Conservation (phyloP, 92 coral and sea anemone genomes). For the Parazoanthus swiftii region DNA sequence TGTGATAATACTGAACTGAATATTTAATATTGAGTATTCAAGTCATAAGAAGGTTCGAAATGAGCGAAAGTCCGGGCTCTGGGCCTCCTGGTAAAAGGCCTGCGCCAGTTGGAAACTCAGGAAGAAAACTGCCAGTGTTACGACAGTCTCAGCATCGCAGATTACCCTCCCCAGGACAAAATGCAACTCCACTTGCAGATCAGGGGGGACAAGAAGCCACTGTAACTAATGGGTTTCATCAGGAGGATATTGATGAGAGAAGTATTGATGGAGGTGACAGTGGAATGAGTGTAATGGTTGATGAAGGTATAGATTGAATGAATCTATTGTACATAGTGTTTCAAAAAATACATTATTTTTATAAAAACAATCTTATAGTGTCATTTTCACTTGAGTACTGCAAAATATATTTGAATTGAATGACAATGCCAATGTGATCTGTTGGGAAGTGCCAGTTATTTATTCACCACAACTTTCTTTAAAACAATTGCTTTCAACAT, state of each 20-base stretch:
- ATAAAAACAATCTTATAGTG: too few species aligned
- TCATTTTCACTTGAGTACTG: too few species aligned
- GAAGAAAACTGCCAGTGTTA: conserved; percentile 43
- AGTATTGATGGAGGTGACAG: conserved; percentile 1
- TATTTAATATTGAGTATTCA: too few species aligned
- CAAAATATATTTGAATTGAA: too few species aligned
- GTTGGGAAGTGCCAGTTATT: too few species aligned
- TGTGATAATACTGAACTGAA: background rate
- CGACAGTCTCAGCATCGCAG: conserved; percentile 52
- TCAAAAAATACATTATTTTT: background rate
- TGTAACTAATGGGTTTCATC: background rate
- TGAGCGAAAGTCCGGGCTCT: conserved; percentile 9
- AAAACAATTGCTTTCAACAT: too few species aligned
- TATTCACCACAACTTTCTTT: too few species aligned
- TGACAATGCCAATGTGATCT: too few species aligned
- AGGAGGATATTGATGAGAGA: background rate
- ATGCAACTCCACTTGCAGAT: background rate
- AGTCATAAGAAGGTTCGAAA: background rate
- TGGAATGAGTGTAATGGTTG: background rate
- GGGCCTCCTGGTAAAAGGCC: conserved; percentile 57
- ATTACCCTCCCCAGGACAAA: conserved; percentile 65
- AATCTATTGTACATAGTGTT: background rate
- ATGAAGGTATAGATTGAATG: conserved; percentile 9
- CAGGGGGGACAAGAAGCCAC: background rate
- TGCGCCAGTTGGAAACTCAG: conserved; percentile 56